Conservation (phyloP, 2,797 vertebrate species). For the Cheirogaleus major region DNA sequence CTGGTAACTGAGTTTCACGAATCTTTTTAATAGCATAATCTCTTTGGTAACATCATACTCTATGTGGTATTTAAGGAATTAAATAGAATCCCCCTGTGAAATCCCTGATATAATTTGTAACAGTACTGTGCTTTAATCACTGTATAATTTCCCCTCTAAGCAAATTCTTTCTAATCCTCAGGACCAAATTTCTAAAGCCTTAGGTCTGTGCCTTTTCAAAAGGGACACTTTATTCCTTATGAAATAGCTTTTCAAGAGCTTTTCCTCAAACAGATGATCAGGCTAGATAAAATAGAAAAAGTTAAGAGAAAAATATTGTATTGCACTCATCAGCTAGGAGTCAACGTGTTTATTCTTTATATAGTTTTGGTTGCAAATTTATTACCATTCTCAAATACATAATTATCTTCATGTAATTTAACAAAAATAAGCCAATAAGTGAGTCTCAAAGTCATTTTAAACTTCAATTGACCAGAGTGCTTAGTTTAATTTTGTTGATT, state of each 20-base stretch:
- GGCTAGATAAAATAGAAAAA: constrained; percentile 24
- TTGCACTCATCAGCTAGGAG: not conserved
- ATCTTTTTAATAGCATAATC: constrained; percentile 71
- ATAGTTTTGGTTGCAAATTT: not conserved
- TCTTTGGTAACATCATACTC: constrained; percentile 59
- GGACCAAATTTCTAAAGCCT: constrained; percentile 66
- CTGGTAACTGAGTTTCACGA: constrained; percentile 27
- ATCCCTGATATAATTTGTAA: constrained; percentile 64
- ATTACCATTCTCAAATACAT: not conserved
- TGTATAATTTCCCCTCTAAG: constrained; percentile 54
- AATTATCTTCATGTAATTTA: constrained; percentile 2
- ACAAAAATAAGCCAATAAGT: not conserved
- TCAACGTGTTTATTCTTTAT: not conserved
- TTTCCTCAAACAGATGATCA: constrained; percentile 14
- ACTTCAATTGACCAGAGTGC: not conserved
- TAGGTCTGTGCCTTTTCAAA: constrained; percentile 49
- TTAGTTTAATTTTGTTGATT: not conserved
- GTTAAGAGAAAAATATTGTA: constrained; percentile 23
- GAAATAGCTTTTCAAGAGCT: constrained; percentile 53
- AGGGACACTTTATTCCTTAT: constrained; percentile 1
- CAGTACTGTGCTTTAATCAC: constrained; percentile 55
- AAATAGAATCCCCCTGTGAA: constrained; percentile 61
- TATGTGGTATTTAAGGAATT: constrained; percentile 67
- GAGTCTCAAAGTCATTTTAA: not conserved
- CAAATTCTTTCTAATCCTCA: constrained; percentile 70